Evolutionary conservation across 2,797 vertebrate genomes (phyloP).

Genomic region (Decapterus maruadsi): DNA sequence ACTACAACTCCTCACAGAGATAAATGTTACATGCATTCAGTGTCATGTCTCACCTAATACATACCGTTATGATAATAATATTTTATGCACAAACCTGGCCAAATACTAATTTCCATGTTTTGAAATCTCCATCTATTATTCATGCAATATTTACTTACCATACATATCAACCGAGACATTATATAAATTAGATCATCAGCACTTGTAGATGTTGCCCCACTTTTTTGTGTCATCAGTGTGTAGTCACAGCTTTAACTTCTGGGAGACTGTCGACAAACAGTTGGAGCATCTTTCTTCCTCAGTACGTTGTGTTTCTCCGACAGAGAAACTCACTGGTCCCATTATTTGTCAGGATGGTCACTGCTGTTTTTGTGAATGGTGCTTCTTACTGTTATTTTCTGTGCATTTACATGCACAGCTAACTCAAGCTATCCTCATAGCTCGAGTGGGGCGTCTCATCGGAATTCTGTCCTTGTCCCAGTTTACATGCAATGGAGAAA

Average conservation of each 20-base stretch:
- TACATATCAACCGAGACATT: neutral
- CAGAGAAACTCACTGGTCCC: neutral
- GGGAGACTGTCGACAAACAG: slow-evolving; percentile 5
- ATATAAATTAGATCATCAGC: slow-evolving; percentile 26
- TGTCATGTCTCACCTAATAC: neutral
- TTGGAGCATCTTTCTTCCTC: neutral
- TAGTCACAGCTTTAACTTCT: neutral
- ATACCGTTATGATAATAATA: neutral
- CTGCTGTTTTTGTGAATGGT: slow-evolving; percentile 1
- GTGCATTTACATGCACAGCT: too few species aligned
- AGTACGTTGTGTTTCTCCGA: neutral
- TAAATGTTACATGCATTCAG: neutral
- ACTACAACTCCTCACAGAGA: slow-evolving; percentile 2
- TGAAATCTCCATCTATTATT: neutral
- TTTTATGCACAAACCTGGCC: neutral
- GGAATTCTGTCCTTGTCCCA: too few species aligned
- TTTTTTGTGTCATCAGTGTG: slow-evolving; percentile 5
- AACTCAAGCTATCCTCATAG: too few species aligned
- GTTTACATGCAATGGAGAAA: too few species aligned
- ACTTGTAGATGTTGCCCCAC: slow-evolving; percentile 12
- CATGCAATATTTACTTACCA: slow-evolving; percentile 13
- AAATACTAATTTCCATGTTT: neutral
- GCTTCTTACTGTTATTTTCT: neutral
- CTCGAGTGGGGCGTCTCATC: too few species aligned
- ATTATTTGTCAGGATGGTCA: neutral